Evolutionary conservation across 2,113 vertebrate genomes (phyloP).

Genomic region (Hymenochirus boettgeri): DNA sequence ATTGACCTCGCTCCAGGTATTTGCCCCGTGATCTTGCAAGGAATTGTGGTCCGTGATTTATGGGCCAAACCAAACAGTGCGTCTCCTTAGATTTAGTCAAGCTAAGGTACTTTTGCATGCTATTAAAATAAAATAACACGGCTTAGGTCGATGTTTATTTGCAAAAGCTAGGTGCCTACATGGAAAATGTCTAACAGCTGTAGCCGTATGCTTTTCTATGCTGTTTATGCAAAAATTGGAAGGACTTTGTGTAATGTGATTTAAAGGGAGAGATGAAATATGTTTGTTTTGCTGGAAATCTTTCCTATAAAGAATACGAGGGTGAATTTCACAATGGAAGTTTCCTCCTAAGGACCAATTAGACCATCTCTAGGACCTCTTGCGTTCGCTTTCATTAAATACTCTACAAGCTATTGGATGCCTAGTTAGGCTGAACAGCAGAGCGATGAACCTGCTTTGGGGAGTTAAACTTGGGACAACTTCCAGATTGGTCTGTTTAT

Average conservation of each 20-base stretch:
- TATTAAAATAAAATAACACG: conserved; percentile 15
- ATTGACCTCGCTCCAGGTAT: neutral
- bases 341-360: too few species aligned
- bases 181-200: neutral
- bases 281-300: too few species aligned
- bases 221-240: neutral
- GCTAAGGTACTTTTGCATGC: neutral
- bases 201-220: neutral
- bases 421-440: too few species aligned
- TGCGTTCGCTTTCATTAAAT: too few species aligned
- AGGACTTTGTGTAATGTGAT: neutral
- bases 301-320: neutral
- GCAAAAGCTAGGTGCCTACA: neutral
- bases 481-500: too few species aligned
- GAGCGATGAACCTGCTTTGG: too few species aligned
- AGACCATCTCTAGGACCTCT: too few species aligned
- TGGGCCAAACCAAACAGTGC: conserved; percentile 18
- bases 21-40: neutral
- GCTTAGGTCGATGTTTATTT: conserved; percentile 20
- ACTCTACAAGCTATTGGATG: too few species aligned
- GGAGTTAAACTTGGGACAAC: too few species aligned
- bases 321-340: too few species aligned
- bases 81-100: neutral
- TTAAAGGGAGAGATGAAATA: neutral
- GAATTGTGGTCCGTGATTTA: conserved; percentile 9